Evolutionary conservation across 2,113 vertebrate genomes (phyloP), one percentile per base, ranked within the genome.

Genomic region (Heterotis niloticus): DNA sequence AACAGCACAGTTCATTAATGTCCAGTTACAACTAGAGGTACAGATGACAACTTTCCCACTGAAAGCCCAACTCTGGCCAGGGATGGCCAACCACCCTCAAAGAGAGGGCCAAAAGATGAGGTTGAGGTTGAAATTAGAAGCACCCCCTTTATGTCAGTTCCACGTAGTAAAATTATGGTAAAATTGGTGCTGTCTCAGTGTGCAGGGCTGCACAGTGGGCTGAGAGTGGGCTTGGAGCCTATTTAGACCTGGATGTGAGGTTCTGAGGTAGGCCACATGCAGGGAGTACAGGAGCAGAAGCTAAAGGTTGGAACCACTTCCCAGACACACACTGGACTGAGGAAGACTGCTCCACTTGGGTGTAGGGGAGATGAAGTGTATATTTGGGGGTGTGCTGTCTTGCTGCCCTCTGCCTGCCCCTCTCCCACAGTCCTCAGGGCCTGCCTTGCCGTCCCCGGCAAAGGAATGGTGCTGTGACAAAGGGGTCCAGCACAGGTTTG

Each of bases 381-480:
- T 66, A 66, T 24, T 66, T 20, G 64, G 16, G 64, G 2, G n/a
- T 20, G 18, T 66, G 64, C 23, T 66, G 18, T 66, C 16, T 66
- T 4, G 16, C 16, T 66, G 64, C n/a, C 16, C 23, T 65, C 64
- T 65, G 75, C 17, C 9, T 62, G 29, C 23, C 24, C 5, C 64
- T 11, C 13, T n/a, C 12, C 68, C 13, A 5, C 59, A 20, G 56
- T 9, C 20, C 0, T 82, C 67, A 83, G 76, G 83, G 85, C 52
- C 94, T 95, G 81, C 90, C 93, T 81, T 91, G 93, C 29, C 91
- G 90, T 0, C 85, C 90, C 89, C 92, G 94, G 9, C 94, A 90
- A 80, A 94, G 95, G 83, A 98, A 96, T 5, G 96, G 95, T 0
- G 95, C 96, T 0, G 92, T 90, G 17, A 91, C 83, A 17, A 98